Percentiles rank a stretch among this genome's conserved stretches.
Evolutionary conservation across 92 coral and sea anemone species (phyloP).

Genomic region (Epizoanthus fatuus): DNA sequence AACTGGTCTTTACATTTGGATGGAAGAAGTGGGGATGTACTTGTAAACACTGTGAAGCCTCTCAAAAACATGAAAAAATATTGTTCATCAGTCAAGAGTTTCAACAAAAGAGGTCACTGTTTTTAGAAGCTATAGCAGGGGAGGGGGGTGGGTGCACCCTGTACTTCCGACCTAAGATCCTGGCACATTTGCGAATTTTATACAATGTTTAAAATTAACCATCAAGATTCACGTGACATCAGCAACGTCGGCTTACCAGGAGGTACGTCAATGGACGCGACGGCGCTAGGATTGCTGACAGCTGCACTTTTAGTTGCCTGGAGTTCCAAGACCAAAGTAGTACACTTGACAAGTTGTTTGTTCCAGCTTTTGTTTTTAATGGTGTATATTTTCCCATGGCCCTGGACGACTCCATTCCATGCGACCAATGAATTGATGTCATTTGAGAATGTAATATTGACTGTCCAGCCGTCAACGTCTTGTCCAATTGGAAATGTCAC

Average conservation of each 20-base stretch:
- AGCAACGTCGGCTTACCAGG: not conserved
- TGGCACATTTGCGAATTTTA: too few relatives aligned
- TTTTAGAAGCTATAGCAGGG: too few relatives aligned
- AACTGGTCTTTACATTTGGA: too few relatives aligned
- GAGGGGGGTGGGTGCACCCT: too few relatives aligned
- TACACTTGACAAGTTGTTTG: constrained; percentile 13
- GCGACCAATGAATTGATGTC: not conserved
- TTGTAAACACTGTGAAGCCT: too few relatives aligned
- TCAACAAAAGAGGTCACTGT: too few relatives aligned
- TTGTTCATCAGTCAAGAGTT: too few relatives aligned
- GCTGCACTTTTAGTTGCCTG: constrained; percentile 20
- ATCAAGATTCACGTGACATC: too few relatives aligned
- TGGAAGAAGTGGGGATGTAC: too few relatives aligned
- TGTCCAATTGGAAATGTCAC: constrained; percentile 42
- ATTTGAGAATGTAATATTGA: constrained; percentile 17
- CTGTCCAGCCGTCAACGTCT: constrained; percentile 37
- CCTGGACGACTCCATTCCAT: constrained; percentile 10
- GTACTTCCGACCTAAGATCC: too few relatives aligned
- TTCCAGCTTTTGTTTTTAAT: constrained; percentile 64
- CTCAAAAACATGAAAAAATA: too few relatives aligned
- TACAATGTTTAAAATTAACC: too few relatives aligned
- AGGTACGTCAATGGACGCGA: not conserved
- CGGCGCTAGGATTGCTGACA: constrained; percentile 13
- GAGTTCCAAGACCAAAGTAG: not conserved
- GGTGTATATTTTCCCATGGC: constrained; percentile 34